Evolutionary conservation across 2,888 invertebrate species (phyloP).

Genomic region (Ephialtes manifestator): DNA sequence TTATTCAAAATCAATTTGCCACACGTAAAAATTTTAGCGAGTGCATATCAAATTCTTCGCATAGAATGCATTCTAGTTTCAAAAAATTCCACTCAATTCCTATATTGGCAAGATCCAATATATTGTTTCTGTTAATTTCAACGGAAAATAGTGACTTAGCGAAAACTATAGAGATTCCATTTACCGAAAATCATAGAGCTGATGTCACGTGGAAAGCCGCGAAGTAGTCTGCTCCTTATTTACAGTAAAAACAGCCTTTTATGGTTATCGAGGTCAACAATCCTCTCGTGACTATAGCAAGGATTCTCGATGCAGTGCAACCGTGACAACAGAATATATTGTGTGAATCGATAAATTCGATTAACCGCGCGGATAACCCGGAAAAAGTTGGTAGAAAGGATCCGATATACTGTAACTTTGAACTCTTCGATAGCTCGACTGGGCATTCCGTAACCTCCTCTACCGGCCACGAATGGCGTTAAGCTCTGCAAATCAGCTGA

Average conservation of each 20-base stretch:
- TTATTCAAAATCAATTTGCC: too few relatives aligned
- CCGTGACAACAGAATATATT: neutral
- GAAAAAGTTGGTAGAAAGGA: neutral
- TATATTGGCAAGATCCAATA: too few relatives aligned
- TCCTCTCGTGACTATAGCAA: neutral
- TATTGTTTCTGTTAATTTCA: too few relatives aligned
- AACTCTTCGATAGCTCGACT: neutral
- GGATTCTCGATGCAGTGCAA: neutral
- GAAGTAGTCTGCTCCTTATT: neutral
- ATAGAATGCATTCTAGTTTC: too few relatives aligned
- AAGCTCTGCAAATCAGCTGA: conserved; percentile 7
- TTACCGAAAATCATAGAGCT: neutral
- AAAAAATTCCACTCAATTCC: too few relatives aligned
- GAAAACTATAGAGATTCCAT: neutral
- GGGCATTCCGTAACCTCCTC: too few relatives aligned
- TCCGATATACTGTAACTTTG: neutral
- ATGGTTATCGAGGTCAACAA: conserved; percentile 12
- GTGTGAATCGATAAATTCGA: neutral
- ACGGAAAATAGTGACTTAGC: too few relatives aligned
- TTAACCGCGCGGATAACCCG: neutral
- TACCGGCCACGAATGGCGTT: neutral
- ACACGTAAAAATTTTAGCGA: too few relatives aligned
- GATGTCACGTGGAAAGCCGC: neutral
- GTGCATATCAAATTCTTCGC: too few relatives aligned
- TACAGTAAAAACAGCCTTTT: neutral